Evolutionary conservation across 2,888 invertebrate species (phyloP).

Genomic region (Trachelus troglodyta): DNA sequence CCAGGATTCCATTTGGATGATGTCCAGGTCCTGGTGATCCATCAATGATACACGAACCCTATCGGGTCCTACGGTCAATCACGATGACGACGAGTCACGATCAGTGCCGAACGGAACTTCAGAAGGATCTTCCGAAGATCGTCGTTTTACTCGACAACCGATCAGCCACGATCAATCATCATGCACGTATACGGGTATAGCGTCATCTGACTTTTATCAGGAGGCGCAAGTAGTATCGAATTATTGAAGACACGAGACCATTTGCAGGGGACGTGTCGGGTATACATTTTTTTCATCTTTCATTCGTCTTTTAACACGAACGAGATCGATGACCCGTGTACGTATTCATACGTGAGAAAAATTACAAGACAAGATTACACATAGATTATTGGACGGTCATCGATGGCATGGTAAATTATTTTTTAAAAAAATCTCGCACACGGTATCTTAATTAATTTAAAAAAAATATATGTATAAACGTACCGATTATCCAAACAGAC

Average conservation of each 20-base stretch:
- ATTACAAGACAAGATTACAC: too few species aligned
- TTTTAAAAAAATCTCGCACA: too few species aligned
- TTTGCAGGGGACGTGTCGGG: neutral
- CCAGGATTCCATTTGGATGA: slow-evolving; percentile 19
- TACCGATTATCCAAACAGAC: too few species aligned
- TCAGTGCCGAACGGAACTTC: slow-evolving; percentile 3
- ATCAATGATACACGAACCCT: slow-evolving; percentile 32
- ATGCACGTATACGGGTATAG: neutral
- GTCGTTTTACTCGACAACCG: slow-evolving; percentile 4
- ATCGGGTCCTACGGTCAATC: neutral
- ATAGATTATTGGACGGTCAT: too few species aligned
- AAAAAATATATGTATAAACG: too few species aligned
- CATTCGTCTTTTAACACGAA: too few species aligned
- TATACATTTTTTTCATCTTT: too few species aligned
- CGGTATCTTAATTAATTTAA: too few species aligned
- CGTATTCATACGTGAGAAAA: too few species aligned
- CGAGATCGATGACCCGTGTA: too few species aligned
- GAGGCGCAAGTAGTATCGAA: neutral
- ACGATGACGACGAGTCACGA: neutral
- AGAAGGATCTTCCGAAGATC: slow-evolving; percentile 3
- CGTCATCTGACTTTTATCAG: neutral
- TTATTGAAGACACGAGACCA: neutral
- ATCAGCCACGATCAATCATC: neutral
- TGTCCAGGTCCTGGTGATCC: slow-evolving; percentile 33
- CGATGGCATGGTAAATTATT: too few species aligned